Base-by-base conservation (phyloP, 2,113 vertebrate species). In the Corythoichthys intestinalis region DNA sequence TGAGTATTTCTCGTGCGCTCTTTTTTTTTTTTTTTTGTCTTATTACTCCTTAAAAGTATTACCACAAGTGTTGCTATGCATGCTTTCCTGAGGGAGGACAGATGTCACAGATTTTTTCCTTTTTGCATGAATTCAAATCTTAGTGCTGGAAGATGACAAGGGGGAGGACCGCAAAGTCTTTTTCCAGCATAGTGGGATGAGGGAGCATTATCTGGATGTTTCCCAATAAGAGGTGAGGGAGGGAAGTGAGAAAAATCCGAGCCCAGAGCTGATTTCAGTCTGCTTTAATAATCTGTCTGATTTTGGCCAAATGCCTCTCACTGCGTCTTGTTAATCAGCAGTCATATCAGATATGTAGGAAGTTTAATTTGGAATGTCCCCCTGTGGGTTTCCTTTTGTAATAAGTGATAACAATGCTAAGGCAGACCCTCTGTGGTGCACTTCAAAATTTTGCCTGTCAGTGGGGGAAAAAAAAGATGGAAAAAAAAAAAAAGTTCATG, bases 51-150 rank as follows among this genome's bases (percentile, higher is more conserved):
- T 81, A 80, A 62, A 76, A 90, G 84, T 90, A 85, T 89, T 87
- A 86, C 73, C 79, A 78, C 69, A 85, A 79, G 86, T 88, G 85
- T 89, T 81, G 78, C 86, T 87, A 84, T 87, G 89, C 87, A 88
- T 90, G 89, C 83, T 79, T 83, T 79, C 76, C 79, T 71, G 58
- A 71, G 72, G 46, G 67, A 54, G 62, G 72, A 70, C 74, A 37
- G 69, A 60, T 9, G 63, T 78, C 69, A 2, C 37, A 60, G 53
- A 63, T 62, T 28, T 62, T 78, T 77, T 85, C 41, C 63, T 79
- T 82, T 77, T 80, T 85, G 87, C 87, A 90, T 89, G 87, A 87
- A 66, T 71, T 85, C 70, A 81, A 87, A 86, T 86, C 81, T 11
- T 71, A 82, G 78, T 81, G 86, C 82, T 86, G 87, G 77, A 71